Base-by-base conservation (phyloP, 2,888 invertebrate genomes). In the Brenthis ino region DNA sequence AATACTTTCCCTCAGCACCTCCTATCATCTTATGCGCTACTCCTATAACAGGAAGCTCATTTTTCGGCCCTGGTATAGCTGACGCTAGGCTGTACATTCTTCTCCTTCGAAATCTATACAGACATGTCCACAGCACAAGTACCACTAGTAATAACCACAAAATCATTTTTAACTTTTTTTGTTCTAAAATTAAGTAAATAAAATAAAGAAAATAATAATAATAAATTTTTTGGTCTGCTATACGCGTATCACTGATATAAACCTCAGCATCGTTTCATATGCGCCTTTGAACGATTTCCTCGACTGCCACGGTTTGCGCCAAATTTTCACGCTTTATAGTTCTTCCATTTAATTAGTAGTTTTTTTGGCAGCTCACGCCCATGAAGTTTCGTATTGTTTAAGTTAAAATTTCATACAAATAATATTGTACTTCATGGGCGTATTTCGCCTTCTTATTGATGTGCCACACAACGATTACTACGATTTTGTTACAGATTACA, bases 21-120 rank as follows among this genome's bases (percentile, higher is more conserved):
- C 90, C 90, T 3, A 74, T 33, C 4, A 91, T 53, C 6, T 64
- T 76, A 57, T 85, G 83, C 8, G 87, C 81, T 14, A 86, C 16
- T 2, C 91, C 90, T n/a, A 89, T 75, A 2, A 85, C 2, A 1
- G 89, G 89, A 28, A 85, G 57, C 14, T 82, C 79, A 2, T 72
- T 73, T 2, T 77, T 71, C 0, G 80, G 53, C 2, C 43, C 68
- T 2, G 82, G 82, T 58, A 87, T 76, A 4, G 63, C 73, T 0
- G 81, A 74, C 2, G 89, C 88, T 51, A 91, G 69, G 69, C 81
- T 77, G 66, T 86, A 84, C 82, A 91, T 80, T 53, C 82, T 77
- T 71, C 88, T 80, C 67, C 88, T 82, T 53, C 76, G 79, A 57
- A 79, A 85, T 76, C 83, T 80, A 69, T 82, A 88, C 67, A 78